Conservation (phyloP, 1,140 invertebrate species). For the Elymnias hypermnestra region DNA sequence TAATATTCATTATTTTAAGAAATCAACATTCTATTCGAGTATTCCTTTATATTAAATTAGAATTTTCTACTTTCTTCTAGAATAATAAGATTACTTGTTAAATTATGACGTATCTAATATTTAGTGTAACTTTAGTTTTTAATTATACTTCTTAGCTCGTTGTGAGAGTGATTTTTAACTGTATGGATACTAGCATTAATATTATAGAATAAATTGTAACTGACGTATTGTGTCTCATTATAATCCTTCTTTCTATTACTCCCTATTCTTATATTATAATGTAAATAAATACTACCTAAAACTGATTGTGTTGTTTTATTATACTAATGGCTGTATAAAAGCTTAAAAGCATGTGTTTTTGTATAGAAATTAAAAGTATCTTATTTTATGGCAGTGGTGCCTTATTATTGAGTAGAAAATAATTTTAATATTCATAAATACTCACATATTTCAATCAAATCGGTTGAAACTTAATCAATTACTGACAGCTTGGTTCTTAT, state of each 20-base stretch:
- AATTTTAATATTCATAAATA: too few relatives aligned
- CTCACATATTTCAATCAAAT: too few relatives aligned
- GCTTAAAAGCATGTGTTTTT: slow-evolving; percentile 17
- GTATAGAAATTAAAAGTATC: neutral
- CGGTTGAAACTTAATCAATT: too few relatives aligned
- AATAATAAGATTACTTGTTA: slow-evolving; percentile 34
- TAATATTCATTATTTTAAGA: slow-evolving; percentile 63
- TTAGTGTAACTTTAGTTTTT: slow-evolving; percentile 13
- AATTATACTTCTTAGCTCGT: neutral
- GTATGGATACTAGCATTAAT: slow-evolving; percentile 30
- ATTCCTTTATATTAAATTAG: slow-evolving; percentile 36
- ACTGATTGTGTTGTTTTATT: slow-evolving; percentile 59
- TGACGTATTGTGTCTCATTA: slow-evolving; percentile 48
- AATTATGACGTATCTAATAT: slow-evolving; percentile 1
- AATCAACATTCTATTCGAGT: slow-evolving; percentile 29
- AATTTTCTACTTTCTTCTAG: slow-evolving; percentile 13
- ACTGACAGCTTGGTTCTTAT: too few relatives aligned
- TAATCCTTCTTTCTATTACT: slow-evolving; percentile 31
- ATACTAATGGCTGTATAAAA: slow-evolving; percentile 23
- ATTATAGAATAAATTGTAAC: slow-evolving; percentile 32
- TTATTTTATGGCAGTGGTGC: too few relatives aligned
- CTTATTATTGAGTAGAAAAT: too few relatives aligned
- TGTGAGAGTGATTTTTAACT: slow-evolving; percentile 23
- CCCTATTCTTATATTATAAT: slow-evolving; percentile 38
- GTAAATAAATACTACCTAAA: slow-evolving; percentile 33